Conservation (phyloP, 2,797 vertebrate species). For the Centropyge bicolor region DNA sequence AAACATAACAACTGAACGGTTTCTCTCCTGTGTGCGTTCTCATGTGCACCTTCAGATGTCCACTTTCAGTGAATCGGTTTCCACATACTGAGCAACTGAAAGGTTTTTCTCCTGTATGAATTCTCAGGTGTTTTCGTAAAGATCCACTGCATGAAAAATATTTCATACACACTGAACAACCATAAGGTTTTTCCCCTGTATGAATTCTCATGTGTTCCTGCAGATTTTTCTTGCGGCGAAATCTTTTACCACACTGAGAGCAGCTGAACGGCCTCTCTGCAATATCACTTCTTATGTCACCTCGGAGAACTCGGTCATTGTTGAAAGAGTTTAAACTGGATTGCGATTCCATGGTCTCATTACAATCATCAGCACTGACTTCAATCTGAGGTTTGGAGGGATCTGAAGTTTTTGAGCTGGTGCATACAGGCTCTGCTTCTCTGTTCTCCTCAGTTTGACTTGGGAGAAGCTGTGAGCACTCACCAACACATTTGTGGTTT, state of each 20-base stretch:
- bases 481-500: background rate
- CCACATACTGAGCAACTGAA: slow-evolving; percentile 18
- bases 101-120: slow-evolving; percentile 21
- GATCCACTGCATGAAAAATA: background rate
- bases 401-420: background rate
- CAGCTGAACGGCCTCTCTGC: slow-evolving; percentile 17
- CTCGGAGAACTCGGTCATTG: fast-evolving
- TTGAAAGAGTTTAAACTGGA: background rate
- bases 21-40: slow-evolving; percentile 15
- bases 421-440: background rate
- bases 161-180: slow-evolving; percentile 17
- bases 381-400: background rate
- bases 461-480: background rate
- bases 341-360: background rate
- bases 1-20: slow-evolving; percentile 2
- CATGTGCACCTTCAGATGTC: slow-evolving; percentile 14
- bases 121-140: background rate
- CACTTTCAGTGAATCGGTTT: background rate
- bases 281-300: fast-evolving
- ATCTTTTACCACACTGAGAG: background rate
- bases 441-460: background rate
- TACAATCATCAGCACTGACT: background rate
- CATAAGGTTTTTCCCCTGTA: background rate
- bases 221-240: slow-evolving; percentile 4
- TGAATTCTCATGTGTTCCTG: slow-evolving; percentile 6